phyloP scores from a whole-genome alignment of 2,888 invertebrate genomes.

The Ochropacha duplaris region DNA sequence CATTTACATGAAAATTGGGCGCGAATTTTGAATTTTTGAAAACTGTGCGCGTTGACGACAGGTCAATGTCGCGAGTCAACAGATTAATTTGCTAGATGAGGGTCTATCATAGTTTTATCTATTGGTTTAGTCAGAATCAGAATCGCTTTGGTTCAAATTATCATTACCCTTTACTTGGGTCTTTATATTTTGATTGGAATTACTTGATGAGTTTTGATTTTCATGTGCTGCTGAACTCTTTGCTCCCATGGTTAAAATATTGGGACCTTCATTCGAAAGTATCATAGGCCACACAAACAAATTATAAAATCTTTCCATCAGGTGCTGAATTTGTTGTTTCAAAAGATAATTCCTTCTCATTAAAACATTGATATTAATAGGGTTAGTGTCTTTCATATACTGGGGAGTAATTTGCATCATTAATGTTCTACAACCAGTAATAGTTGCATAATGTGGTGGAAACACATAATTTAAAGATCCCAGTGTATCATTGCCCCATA shows the following conservation, averaged over 20 bases:
- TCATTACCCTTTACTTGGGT: background rate
- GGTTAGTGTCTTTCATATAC: conserved; percentile 12
- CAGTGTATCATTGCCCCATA: conserved; percentile 53
- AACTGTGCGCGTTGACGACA: no score
- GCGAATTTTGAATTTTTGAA: no score
- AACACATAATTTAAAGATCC: conserved; percentile 43
- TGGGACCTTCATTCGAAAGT: conserved; percentile 50
- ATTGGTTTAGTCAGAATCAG: background rate
- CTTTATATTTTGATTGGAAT: background rate
- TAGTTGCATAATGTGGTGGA: conserved; percentile 61
- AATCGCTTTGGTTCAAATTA: background rate
- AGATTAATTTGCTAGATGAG: no score
- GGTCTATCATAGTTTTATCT: no score
- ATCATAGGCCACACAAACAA: conserved; percentile 66
- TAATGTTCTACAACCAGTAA: conserved; percentile 59
- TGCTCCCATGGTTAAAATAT: background rate
- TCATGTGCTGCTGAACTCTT: background rate
- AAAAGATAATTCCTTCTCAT: conserved; percentile 42
- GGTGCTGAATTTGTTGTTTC: conserved; percentile 36
- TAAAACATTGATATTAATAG: conserved; percentile 33
- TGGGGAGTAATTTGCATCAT: conserved; percentile 38
- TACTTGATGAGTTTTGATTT: background rate
- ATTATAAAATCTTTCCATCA: conserved; percentile 54
- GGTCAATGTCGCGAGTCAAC: no score
- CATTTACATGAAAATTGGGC: no score